These are phyloP conservation scores for Chaenogobius annularis DNA, from an alignment of 2,113 vertebrate genomes.

Conservation along the genomic window DNA sequence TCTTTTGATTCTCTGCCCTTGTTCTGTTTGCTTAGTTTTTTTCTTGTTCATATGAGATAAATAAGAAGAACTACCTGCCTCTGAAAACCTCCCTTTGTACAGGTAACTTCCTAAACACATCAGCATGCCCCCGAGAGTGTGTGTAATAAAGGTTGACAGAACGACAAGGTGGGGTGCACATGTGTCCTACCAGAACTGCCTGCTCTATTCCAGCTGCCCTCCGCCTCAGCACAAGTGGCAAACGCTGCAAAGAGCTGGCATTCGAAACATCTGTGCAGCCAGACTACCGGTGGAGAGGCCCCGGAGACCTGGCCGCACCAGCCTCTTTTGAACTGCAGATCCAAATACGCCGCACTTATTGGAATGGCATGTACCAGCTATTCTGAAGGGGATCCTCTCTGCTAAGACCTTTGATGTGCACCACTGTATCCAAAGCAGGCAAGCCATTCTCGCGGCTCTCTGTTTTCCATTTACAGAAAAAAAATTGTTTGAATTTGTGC, in stretches of 20 bases:
- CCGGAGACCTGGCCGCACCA: constrained; percentile 64
- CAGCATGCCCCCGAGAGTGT: not conserved
- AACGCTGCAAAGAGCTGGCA: constrained; percentile 59
- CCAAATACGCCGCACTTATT: constrained; percentile 70
- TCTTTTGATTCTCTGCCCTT: too few relatives aligned
- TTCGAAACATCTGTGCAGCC: constrained; percentile 73
- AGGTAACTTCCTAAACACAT: constrained; percentile 4
- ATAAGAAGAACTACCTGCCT: too few relatives aligned
- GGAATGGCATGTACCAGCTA: constrained; percentile 76
- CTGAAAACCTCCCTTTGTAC: not conserved
- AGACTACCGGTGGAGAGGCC: constrained; percentile 60
- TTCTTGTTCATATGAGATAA: too few relatives aligned
- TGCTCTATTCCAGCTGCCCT: constrained; percentile 46
- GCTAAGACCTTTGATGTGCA: constrained; percentile 68
- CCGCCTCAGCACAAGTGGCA: constrained; percentile 57
- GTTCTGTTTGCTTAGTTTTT: too few relatives aligned
- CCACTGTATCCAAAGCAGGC: constrained; percentile 69
- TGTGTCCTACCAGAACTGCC: constrained; percentile 37
- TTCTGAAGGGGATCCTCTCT: constrained; percentile 70
- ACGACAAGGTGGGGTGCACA: constrained; percentile 49
- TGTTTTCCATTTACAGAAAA: constrained; percentile 64
- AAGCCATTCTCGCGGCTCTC: constrained; percentile 47
- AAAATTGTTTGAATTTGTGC: constrained; percentile 48
- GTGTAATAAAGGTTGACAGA: constrained; percentile 12
- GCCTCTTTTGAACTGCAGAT: constrained; percentile 74